Evolutionary conservation across 2,888 invertebrate species (phyloP), one percentile per base, ranked within the genome.

Genomic region (Diogma glabrata): DNA sequence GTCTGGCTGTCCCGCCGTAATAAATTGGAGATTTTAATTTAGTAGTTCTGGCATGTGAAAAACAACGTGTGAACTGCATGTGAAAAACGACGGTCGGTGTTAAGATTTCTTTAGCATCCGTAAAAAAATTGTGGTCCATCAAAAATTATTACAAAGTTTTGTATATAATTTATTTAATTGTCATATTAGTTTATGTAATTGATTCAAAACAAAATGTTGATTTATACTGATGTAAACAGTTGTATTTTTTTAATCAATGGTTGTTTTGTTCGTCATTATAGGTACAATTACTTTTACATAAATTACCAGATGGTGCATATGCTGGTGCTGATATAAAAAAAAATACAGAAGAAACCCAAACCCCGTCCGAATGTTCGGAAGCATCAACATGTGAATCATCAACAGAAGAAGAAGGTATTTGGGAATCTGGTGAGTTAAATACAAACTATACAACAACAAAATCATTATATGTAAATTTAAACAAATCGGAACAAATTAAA

Each of bases 381-480:
- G 55, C 53, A 40, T 57, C 56, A 28, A 54, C 55, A 53, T 58
- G 56, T 56, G 65, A 62, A 57, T 61, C 65, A 57, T 61, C 61
- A 47, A 58, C 61, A n/a, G 57, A 63, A 55, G 67, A 66, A 55
- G 69, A 67, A 60, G 69, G 67, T 62, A 24, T 46, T 9, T 70
- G 70, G 70, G 69, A 70, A 67, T 69, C 69, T 61, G 69, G 69
- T 70, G 66, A 70, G 70, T 70, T 30, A 16, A 24, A 12, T 33
- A 33, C 30, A 24, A 33, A 20, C 33, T 22, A 30, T 30, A 33
- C 30, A 33, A 33, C 30, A 33, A 46, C 20, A 20, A 33, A 48
- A 48, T n/a, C 43, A 43, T 43, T 43, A 23, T 23, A 20, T 14
- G 20, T 43, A 43, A 8, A 43, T 43, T 22, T 23, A 43, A 22